Conservation (phyloP, 2,888 invertebrate genomes). For the Drosophila meridionalis region DNA sequence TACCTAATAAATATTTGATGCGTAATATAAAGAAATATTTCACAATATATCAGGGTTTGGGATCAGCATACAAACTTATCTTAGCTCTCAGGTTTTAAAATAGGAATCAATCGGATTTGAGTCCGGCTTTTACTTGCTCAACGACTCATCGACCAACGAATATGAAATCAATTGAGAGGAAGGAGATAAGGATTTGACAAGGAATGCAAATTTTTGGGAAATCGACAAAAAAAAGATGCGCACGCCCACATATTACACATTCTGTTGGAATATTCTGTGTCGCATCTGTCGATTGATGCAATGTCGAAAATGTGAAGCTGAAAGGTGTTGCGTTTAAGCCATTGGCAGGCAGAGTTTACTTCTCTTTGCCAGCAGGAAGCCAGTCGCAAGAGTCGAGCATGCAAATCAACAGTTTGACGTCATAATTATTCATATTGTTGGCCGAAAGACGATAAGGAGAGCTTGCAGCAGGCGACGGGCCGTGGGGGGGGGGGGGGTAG, state of each 20-base stretch:
- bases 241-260: conserved; percentile 9
- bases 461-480: conserved; percentile 3
- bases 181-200: background rate
- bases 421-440: conserved; percentile 77
- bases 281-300: conserved; percentile 31
- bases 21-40: no score
- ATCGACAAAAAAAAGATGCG: no score
- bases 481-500: background rate
- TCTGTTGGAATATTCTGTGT: conserved; percentile 5
- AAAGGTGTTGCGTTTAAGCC: conserved; percentile 29
- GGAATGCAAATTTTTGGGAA: background rate
- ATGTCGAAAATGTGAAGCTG: conserved; percentile 31
- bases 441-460: conserved; percentile 48
- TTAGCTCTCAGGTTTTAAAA: no score
- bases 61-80: background rate
- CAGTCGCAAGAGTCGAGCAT: conserved; percentile 40
- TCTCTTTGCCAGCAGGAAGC: conserved; percentile 42
- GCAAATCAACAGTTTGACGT: conserved; percentile 71
- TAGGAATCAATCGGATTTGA: background rate
- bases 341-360: conserved; percentile 43
- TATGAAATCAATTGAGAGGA: background rate
- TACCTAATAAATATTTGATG: background rate
- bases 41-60: no score
- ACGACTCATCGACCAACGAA: no score
- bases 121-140: background rate